Base-by-base conservation (phyloP, 2,113 vertebrate genomes). In the Perognathus longimembris region DNA sequence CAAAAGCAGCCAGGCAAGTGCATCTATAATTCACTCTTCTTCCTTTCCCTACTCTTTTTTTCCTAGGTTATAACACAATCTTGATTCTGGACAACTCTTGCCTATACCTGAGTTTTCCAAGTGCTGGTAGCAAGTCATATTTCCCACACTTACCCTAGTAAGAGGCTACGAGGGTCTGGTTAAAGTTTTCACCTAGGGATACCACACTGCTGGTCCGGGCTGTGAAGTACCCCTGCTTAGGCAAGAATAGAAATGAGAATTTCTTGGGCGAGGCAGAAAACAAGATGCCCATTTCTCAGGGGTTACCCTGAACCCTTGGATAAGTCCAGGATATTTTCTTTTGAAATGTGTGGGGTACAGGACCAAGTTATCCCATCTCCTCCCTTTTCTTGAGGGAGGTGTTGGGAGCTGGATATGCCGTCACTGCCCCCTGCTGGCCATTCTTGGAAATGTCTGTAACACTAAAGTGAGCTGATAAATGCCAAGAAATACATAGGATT, bases 351-450 rank as follows among this genome's bases (percentile, higher is more conserved):
- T 38, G 85, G 45, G 50, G 21, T 18, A 30, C 2, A 57, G 32
- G 66, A 24, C 34, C 18, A 54, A 70, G 54, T 22, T 17, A 70
- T 40, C 74, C 4, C 20, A 40, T 40, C 69, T 30, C 3, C 50
- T 54, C 50, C 15, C 15, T 54, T 12, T 15, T 22, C 5, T 76
- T 54, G 50, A 54, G 17, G 64, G 50, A 61, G 45, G 26, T 0
- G n/a, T 0, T n/a, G 12, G 32, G 36, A 61, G 84, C 74, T 59
- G 45, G 50, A 14, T 54, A 15, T 54, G 17, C 15, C 50, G 7
- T 34, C 61, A 83, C 34, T 77, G 5, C 92, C 96, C 88, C 34
- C 94, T 88, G 75, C 88, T 92, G 95, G 85, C 57, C 20, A 40
- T 88, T 69, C 45, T 45, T 12, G 26, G 1, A 38, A 71, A 38